phyloP scores from a whole-genome alignment of 2,888 invertebrate genomes.

The Pilophorus perplexus region DNA sequence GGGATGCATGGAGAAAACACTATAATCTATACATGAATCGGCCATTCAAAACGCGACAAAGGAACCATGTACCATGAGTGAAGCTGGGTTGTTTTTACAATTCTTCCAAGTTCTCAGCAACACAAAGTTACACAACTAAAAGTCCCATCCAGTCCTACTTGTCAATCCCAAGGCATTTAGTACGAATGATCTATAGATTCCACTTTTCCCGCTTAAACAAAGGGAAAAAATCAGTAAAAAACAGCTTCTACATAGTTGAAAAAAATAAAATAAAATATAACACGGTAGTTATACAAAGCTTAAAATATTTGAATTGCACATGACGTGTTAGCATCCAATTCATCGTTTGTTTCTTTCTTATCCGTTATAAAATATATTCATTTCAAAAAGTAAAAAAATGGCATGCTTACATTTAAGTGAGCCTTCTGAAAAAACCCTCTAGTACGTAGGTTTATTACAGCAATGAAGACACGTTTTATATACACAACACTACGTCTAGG shows the following conservation, averaged over 20 bases:
- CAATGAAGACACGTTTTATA: not conserved
- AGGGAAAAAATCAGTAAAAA: too few species aligned
- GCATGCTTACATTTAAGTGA: not conserved
- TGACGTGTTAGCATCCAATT: constrained; percentile 4
- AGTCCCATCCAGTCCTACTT: too few species aligned
- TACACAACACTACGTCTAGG: constrained; percentile 4
- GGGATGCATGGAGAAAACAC: too few species aligned
- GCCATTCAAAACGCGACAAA: too few species aligned
- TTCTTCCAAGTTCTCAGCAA: too few species aligned
- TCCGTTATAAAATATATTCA: constrained; percentile 5
- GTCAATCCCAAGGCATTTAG: constrained; percentile 18
- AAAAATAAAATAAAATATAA: too few species aligned
- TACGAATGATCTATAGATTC: not conserved
- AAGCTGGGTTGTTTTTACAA: constrained; percentile 15
- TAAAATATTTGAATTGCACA: constrained; percentile 21
- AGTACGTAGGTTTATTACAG: not conserved
- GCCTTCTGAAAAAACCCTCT: not conserved
- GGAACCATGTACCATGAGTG: constrained; percentile 26
- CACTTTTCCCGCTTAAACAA: too few species aligned
- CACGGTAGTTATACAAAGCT: constrained; percentile 24
- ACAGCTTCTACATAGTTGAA: too few species aligned
- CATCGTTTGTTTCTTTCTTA: not conserved
- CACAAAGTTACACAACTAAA: too few species aligned
- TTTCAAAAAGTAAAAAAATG: not conserved
- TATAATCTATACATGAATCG: too few species aligned